Conservation (phyloP, 1,140 invertebrate species). For the Druon quercuslanigerum region DNA sequence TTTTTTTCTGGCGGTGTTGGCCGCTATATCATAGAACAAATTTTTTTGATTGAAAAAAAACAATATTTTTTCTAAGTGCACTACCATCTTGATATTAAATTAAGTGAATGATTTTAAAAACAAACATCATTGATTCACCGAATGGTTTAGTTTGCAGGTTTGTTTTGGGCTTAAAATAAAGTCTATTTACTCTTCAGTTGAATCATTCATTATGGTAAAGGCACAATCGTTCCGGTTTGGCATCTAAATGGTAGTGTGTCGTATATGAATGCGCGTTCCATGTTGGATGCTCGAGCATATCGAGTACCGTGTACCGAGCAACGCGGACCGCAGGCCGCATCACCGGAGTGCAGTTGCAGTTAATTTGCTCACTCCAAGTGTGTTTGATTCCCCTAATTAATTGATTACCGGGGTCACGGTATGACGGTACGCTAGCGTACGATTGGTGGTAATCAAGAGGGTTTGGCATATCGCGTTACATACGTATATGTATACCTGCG, state of each 20-base stretch:
- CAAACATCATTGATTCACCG: too few species aligned
- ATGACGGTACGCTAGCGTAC: constrained; percentile 54
- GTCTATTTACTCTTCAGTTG: constrained; percentile 16
- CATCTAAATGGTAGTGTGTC: constrained; percentile 35
- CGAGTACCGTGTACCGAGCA: constrained; percentile 47
- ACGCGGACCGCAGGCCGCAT: constrained; percentile 69
- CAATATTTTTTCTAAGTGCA: too few species aligned
- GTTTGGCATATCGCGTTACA: constrained; percentile 57
- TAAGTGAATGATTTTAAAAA: too few species aligned
- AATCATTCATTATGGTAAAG: constrained; percentile 15
- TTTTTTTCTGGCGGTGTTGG: too few species aligned
- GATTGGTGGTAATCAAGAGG: constrained; percentile 70
- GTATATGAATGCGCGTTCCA: constrained; percentile 42
- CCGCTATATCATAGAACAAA: too few species aligned
- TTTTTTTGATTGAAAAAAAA: too few species aligned
- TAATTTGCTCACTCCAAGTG: constrained; percentile 76
- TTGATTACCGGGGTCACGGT: constrained; percentile 72
- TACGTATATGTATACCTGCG: constrained; percentile 43
- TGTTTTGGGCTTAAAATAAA: constrained; percentile 1
- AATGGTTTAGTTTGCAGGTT: not conserved
- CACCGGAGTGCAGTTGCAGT: constrained; percentile 71
- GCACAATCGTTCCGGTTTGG: not conserved
- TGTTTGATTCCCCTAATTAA: constrained; percentile 77
- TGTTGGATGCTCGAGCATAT: constrained; percentile 34
- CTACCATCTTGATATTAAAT: too few species aligned